These are phyloP conservation scores for Drosophila kohkoa DNA, from an alignment of 1,140 invertebrate genomes.

Conservation along the genomic window DNA sequence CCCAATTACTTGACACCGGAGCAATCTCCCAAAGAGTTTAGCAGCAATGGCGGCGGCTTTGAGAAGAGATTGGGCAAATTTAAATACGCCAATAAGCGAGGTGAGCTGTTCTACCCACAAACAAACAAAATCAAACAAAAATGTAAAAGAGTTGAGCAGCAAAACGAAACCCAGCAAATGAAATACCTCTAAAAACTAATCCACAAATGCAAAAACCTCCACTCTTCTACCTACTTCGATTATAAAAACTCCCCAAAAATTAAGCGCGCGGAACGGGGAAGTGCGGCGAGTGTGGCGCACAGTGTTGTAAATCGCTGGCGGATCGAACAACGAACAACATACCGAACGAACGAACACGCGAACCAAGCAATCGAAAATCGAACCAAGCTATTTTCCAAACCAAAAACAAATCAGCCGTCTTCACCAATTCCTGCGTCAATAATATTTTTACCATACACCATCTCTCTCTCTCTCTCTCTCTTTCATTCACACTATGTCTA, in stretches of 20 bases:
- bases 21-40: slow-evolving; percentile 78
- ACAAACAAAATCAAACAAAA: slow-evolving; percentile 18
- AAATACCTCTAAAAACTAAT: slow-evolving; percentile 14
- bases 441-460: slow-evolving; percentile 2
- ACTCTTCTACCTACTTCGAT: slow-evolving; percentile 9
- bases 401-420: slow-evolving; percentile 14
- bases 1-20: slow-evolving; percentile 64
- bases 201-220: slow-evolving; percentile 26
- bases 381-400: slow-evolving; percentile 34
- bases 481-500: background rate
- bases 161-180: background rate
- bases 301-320: slow-evolving; percentile 44
- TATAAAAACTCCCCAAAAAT: background rate
- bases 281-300: slow-evolving; percentile 40
- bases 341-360: slow-evolving; percentile 29
- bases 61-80: slow-evolving; percentile 85
- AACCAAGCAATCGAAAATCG: slow-evolving; percentile 39
- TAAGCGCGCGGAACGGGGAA: slow-evolving; percentile 27
- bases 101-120: slow-evolving; percentile 77
- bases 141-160: background rate
- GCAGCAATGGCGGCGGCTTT: slow-evolving; percentile 38
- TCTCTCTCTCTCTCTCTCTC: slow-evolving; percentile 2
- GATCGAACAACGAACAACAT: slow-evolving; percentile 18
- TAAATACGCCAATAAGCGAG: slow-evolving; percentile 86
- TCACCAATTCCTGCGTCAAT: slow-evolving; percentile 7